Conservation (phyloP, 2,888 invertebrate species). For the Anoncus sp. region DNA sequence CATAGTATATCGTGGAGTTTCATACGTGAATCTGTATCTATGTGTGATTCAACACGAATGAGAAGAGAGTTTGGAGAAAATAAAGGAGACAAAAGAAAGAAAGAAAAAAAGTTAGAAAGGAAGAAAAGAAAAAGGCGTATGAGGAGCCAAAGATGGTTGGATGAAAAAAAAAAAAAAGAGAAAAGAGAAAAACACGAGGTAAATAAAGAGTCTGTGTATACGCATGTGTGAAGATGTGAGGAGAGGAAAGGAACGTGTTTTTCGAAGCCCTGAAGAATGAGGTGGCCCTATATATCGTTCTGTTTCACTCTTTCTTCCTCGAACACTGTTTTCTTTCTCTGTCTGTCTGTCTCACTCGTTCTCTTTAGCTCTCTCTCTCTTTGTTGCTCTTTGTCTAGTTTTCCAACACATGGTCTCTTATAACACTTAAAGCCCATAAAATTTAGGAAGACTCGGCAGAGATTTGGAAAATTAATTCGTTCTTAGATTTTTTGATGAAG, state of each 20-base stretch:
- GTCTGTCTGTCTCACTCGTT: slow-evolving; percentile 11
- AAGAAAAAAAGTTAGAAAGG: slow-evolving; percentile 11
- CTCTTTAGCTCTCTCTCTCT: slow-evolving; percentile 15
- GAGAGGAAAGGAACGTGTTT: slow-evolving; percentile 46
- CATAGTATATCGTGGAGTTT: background rate
- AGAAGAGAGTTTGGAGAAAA: slow-evolving; percentile 21
- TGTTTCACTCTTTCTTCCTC: slow-evolving; percentile 17
- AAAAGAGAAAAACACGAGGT: slow-evolving; percentile 27
- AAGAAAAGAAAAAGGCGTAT: slow-evolving; percentile 26
- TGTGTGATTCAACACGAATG: slow-evolving; percentile 23
- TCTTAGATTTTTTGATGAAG: background rate
- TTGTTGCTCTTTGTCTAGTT: slow-evolving; percentile 13
- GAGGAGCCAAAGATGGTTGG: slow-evolving; percentile 37
- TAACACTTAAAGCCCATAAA: slow-evolving; percentile 6
- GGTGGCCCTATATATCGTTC: slow-evolving; percentile 28
- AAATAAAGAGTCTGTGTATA: slow-evolving; percentile 20
- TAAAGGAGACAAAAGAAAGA: slow-evolving; percentile 16
- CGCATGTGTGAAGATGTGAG: slow-evolving; percentile 26
- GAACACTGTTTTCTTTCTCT: slow-evolving; percentile 10
- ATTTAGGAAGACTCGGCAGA: background rate
- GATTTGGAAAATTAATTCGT: background rate
- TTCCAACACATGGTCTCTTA: background rate
- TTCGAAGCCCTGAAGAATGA: slow-evolving; percentile 40
- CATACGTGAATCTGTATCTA: background rate
- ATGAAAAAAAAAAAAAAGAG: slow-evolving; percentile 23